Conservation (phyloP, 2,888 invertebrate genomes). For the Orthosia gracilis region DNA sequence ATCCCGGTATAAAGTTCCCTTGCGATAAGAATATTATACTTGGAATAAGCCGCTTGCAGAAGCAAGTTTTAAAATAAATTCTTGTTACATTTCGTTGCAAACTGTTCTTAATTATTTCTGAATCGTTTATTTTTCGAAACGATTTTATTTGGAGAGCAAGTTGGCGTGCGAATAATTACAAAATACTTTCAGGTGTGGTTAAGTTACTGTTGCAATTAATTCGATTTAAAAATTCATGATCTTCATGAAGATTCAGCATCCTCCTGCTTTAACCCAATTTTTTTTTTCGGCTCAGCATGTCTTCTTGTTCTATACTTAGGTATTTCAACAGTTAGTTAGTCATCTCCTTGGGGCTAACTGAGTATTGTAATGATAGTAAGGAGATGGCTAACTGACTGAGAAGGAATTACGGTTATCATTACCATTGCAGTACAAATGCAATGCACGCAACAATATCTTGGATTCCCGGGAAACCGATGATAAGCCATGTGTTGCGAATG, state of each 20-base stretch:
- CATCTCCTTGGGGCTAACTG: too few species aligned
- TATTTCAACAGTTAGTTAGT: too few species aligned
- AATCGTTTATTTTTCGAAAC: slow-evolving; percentile 10
- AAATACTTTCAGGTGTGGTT: not conserved
- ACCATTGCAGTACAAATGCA: not conserved
- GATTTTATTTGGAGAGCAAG: slow-evolving; percentile 3
- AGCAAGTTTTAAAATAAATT: not conserved
- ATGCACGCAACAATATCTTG: not conserved
- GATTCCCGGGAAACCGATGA: not conserved
- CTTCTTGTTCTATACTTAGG: too few species aligned
- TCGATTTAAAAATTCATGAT: not conserved
- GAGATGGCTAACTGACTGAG: too few species aligned
- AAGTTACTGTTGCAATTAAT: not conserved
- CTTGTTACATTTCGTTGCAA: slow-evolving; percentile 1
- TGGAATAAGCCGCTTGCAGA: too few species aligned
- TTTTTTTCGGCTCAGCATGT: too few species aligned
- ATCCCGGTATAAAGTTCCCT: too few species aligned
- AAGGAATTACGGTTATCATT: not conserved
- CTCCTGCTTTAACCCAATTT: too few species aligned
- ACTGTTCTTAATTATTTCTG: not conserved
- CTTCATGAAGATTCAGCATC: too few species aligned
- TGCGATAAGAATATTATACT: too few species aligned
- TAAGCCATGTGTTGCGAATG: not conserved
- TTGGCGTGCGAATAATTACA: not conserved
- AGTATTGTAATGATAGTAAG: too few species aligned